Percentiles rank a stretch among this genome's conserved stretches.
phyloP scores from a whole-genome alignment of 2,888 invertebrate genomes.

The Philereme transversata region DNA sequence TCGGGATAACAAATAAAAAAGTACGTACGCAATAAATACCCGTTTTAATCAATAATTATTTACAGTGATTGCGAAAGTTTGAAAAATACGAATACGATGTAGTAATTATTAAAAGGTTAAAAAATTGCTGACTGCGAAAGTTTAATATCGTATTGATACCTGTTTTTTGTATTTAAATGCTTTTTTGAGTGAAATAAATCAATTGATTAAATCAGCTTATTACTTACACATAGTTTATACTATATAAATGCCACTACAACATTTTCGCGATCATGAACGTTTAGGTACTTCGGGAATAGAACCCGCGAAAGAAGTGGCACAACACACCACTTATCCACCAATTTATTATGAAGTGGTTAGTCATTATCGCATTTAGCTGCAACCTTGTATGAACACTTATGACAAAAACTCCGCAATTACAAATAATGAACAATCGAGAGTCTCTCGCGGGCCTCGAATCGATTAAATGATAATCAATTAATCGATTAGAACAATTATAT shows the following conservation, averaged over 20 bases:
- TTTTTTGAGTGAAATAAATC: no score
- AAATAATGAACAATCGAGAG: conserved; percentile 31
- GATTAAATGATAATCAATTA: conserved; percentile 25
- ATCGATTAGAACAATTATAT: conserved; percentile 36
- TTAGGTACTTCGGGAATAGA: neutral
- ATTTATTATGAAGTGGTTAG: conserved; percentile 1
- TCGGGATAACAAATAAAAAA: no score
- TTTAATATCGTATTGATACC: no score
- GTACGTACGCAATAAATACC: no score
- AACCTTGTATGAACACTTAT: conserved; percentile 18
- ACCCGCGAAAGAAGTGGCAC: neutral
- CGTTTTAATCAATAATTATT: no score
- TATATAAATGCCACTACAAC: no score
- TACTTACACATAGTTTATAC: no score
- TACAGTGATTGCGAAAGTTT: no score
- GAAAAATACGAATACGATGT: no score
- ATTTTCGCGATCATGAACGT: no score
- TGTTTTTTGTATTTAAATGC: no score
- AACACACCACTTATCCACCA: neutral
- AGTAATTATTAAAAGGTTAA: neutral
- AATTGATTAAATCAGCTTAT: no score
- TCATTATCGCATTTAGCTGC: conserved; percentile 16
- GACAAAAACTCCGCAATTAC: conserved; percentile 22
- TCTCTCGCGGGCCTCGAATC: conserved; percentile 23
- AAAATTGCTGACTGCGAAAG: neutral